Base-by-base conservation (phyloP, 2,113 vertebrate genomes). In the Nymphicus hollandicus region DNA sequence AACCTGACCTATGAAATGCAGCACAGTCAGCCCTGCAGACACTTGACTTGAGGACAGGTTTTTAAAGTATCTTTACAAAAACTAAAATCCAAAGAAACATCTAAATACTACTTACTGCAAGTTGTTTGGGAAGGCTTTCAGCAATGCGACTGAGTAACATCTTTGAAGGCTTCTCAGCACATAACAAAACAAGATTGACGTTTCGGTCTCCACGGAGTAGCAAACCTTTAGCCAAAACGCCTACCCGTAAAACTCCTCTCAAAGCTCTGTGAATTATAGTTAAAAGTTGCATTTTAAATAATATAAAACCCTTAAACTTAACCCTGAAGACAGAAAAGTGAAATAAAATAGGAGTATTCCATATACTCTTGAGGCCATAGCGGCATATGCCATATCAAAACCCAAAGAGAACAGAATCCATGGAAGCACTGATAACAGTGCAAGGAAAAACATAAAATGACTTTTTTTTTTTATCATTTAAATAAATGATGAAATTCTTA, bases 231-330 rank as follows among this genome's bases (percentile, higher is more conserved):
- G 99, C 99, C 95, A 99, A 97, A 81, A 99, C 98, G 28, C 99
- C 99, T 6, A 99, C 99, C 87, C 99, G 98, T 98, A 99, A 98
- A 79, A 99, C 99, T 60, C 99, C 99, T 97, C 99, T 99, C 97
- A 99, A 98, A 93, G 98, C 98, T 98, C 99, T 99, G 85, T 18
- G 65, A 80, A 85, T 91, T 81, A 83, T 5, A 90, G 44, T 84
- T 80, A 87, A 56, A 96, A 96, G 69, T n/a, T 72, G 41, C 58
- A 92, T 91, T 97, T 87, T 80, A 92, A 66, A 89, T 33, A 56
- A 47, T 39, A 50, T 37, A 41, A 66, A 90, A 64, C 53, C 5
- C 28, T 14, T 70, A 35, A 58, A 85, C 66, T 2, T 39, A 89
- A 60, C n/a, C n/a, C 27, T 46, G 13, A 70, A 89, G 39, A 87